These are phyloP conservation scores for Psittacula cyanocephala DNA, from an alignment of 2,113 vertebrate species.

Conservation along the genomic window DNA sequence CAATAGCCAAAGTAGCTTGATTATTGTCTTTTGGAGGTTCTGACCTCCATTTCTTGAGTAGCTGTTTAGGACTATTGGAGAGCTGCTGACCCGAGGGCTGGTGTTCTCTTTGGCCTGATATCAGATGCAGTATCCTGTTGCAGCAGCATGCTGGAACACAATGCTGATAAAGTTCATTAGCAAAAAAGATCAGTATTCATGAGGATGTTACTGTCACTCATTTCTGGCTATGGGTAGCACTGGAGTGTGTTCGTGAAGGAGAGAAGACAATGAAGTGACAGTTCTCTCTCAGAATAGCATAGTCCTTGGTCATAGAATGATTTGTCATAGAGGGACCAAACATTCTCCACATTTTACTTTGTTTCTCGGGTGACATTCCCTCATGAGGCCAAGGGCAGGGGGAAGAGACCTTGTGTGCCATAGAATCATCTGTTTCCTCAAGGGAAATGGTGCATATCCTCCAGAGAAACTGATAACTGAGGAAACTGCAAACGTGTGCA, in stretches of 20 bases:
- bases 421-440: not conserved
- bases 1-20: not conserved
- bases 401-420: not conserved
- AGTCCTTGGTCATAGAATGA: not conserved
- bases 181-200: not conserved
- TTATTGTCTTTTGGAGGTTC: not conserved
- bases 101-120: not conserved
- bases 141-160: not conserved
- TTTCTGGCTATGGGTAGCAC: not conserved
- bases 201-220: not conserved
- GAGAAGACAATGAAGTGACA: not conserved
- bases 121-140: not conserved
- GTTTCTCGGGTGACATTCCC: not conserved
- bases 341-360: not conserved
- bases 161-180: not conserved
- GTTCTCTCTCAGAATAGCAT: not conserved
- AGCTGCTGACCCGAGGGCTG: not conserved
- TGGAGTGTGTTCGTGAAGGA: not conserved
- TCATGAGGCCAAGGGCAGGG: not conserved
- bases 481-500: not conserved
- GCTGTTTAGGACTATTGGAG: not conserved
- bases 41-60: not conserved
- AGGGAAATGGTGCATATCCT: conserved; percentile 17
- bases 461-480: not conserved
- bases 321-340: conserved; percentile 20